Evolutionary conservation across 2,113 vertebrate genomes (phyloP).

Genomic region (Cygnus buccinator): DNA sequence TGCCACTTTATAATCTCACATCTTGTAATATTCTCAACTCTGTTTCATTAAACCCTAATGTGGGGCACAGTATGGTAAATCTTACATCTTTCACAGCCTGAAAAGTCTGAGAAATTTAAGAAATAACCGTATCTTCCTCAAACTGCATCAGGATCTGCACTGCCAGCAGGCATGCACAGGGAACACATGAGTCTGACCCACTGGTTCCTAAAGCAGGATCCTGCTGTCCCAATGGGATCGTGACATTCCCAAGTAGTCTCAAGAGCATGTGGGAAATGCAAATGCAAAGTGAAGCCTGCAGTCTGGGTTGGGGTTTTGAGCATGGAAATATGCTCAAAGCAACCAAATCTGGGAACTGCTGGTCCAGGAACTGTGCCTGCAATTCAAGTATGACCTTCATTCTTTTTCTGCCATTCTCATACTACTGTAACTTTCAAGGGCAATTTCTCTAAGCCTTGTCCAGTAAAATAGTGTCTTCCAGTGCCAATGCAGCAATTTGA

Average conservation of each 20-base stretch:
- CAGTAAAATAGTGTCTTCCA: background rate
- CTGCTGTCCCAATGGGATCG: background rate
- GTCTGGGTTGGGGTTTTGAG: background rate
- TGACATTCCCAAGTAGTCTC: background rate
- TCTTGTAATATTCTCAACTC: background rate
- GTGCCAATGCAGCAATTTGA: conserved; percentile 8
- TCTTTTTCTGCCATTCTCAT: background rate
- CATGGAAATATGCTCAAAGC: rapidly evolving
- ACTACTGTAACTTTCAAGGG: background rate
- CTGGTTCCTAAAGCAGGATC: background rate
- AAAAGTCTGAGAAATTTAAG: background rate
- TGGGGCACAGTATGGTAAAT: background rate
- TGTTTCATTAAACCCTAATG: background rate
- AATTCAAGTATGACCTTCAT: background rate
- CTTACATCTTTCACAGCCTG: background rate
- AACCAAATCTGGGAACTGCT: background rate
- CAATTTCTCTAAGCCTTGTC: background rate
- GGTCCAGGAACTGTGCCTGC: background rate
- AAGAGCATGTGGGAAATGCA: background rate
- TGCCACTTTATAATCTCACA: background rate
- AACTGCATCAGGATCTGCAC: background rate
- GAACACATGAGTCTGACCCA: background rate
- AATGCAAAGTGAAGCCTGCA: background rate
- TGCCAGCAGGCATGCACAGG: background rate
- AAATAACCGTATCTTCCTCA: background rate